Evolutionary conservation across 2,888 invertebrate genomes (phyloP).

Genomic region (Papilio gigon): DNA sequence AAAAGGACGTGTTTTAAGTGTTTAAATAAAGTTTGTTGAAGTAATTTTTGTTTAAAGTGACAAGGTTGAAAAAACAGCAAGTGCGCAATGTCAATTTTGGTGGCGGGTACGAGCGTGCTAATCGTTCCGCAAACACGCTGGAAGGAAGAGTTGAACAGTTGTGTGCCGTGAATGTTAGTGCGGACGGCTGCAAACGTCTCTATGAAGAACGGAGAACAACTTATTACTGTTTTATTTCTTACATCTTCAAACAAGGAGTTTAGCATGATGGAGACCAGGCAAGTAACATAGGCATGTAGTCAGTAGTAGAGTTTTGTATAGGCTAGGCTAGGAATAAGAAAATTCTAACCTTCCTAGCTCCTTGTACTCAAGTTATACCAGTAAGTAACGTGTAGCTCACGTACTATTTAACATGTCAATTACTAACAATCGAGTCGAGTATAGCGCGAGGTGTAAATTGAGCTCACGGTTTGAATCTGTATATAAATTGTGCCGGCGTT

Average conservation of each 20-base stretch:
- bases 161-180: constrained; percentile 70
- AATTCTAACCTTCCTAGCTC: background rate
- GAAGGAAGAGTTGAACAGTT: constrained; percentile 64
- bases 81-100: constrained; percentile 78
- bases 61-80: constrained; percentile 75
- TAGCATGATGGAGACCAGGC: constrained; percentile 72
- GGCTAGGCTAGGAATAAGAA: background rate
- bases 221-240: constrained; percentile 51
- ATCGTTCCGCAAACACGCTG: constrained; percentile 76
- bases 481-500: constrained; percentile 12
- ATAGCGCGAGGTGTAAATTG: constrained; percentile 25
- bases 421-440: constrained; percentile 37
- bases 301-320: background rate
- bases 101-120: constrained; percentile 72
- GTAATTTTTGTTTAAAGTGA: constrained; percentile 61
- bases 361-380: background rate
- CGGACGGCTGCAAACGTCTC: constrained; percentile 63
- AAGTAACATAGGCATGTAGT: constrained; percentile 43
- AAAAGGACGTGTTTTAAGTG: background rate
- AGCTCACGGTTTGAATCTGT: constrained; percentile 8
- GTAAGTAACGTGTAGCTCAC: constrained; percentile 49
- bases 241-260: constrained; percentile 48
- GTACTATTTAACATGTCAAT: constrained; percentile 34
- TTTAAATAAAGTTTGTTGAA: constrained; percentile 47
- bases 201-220: constrained; percentile 63